A percentile compares a stretch with the other conserved stretches of the same genome.
Evolutionary conservation across 2,797 vertebrate species (phyloP).

Genomic region (Propithecus deckenii): DNA sequence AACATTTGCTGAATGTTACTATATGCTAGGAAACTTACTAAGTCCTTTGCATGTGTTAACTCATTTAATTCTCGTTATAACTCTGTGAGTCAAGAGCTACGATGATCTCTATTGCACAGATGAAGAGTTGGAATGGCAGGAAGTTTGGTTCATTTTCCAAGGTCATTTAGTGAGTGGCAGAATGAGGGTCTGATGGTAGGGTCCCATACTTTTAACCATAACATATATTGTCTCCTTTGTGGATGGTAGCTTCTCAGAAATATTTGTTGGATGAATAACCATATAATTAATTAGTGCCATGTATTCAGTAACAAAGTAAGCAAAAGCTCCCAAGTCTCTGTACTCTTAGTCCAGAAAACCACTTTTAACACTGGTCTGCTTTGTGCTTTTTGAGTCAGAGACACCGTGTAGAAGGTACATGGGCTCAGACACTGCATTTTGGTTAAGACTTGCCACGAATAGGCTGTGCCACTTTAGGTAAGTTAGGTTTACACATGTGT

Average conservation of each 20-base stretch:
- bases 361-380: neutral
- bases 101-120: neutral
- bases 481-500: neutral
- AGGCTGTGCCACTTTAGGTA: neutral
- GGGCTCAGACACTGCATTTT: neutral
- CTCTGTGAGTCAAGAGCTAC: neutral
- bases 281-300: neutral
- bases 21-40: neutral
- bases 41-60: neutral
- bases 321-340: neutral
- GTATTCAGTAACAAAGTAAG: neutral
- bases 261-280: neutral
- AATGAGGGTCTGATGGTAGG: neutral
- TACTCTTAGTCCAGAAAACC: neutral
- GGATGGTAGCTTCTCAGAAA: neutral
- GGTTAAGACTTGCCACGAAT: neutral
- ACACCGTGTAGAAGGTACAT: neutral
- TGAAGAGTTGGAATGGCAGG: neutral
- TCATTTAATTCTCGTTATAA: slow-evolving; percentile 9
- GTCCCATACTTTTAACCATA: neutral
- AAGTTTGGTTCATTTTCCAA: slow-evolving; percentile 26
- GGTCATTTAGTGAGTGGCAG: neutral
- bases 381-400: neutral
- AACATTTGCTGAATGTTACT: neutral
- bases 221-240: neutral